Percentiles rank a stretch among this genome's conserved stretches.
Evolutionary conservation across 1,140 invertebrate genomes (phyloP).

Genomic region (Drosophila ercepeae): DNA sequence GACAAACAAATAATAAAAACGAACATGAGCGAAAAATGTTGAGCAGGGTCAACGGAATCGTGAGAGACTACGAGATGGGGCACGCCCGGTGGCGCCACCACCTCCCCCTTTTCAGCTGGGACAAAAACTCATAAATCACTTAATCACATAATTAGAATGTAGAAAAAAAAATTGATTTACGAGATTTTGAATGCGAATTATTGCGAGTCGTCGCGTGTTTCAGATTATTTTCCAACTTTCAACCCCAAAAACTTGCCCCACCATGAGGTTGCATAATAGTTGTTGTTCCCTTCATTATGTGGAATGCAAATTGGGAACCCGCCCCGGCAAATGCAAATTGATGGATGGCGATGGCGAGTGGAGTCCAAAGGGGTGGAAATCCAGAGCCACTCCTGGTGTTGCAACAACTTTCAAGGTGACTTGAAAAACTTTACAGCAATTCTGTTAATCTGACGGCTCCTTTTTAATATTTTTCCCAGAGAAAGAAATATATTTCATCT

Average conservation of each 20-base stretch:
- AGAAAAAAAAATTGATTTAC: conserved; percentile 81
- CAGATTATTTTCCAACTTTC: conserved; percentile 69
- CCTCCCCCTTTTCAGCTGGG: conserved; percentile 10
- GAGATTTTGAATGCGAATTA: conserved; percentile 74
- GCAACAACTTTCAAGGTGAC: conserved; percentile 30
- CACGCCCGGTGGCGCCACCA: conserved; percentile 9
- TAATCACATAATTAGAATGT: conserved; percentile 82
- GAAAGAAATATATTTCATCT: neutral
- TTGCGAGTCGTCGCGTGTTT: conserved; percentile 67
- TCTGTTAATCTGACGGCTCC: too few species aligned
- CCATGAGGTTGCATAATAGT: conserved; percentile 45
- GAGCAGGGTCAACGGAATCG: conserved; percentile 63
- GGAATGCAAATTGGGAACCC: conserved; percentile 36
- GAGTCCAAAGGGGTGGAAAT: conserved; percentile 1
- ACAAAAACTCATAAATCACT: conserved; percentile 74
- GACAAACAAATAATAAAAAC: conserved; percentile 44
- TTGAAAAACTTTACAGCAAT: conserved; percentile 19
- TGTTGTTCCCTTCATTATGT: conserved; percentile 31
- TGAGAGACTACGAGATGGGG: neutral
- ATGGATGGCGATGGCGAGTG: conserved; percentile 36
- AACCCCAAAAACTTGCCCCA: conserved; percentile 24
- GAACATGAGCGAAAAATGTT: conserved; percentile 34
- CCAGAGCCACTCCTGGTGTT: neutral
- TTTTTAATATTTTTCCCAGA: neutral
- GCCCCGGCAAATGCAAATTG: conserved; percentile 35